These are phyloP conservation scores for Diarsia rubi DNA, from an alignment of 2,888 invertebrate genomes.

Conservation along the genomic window DNA sequence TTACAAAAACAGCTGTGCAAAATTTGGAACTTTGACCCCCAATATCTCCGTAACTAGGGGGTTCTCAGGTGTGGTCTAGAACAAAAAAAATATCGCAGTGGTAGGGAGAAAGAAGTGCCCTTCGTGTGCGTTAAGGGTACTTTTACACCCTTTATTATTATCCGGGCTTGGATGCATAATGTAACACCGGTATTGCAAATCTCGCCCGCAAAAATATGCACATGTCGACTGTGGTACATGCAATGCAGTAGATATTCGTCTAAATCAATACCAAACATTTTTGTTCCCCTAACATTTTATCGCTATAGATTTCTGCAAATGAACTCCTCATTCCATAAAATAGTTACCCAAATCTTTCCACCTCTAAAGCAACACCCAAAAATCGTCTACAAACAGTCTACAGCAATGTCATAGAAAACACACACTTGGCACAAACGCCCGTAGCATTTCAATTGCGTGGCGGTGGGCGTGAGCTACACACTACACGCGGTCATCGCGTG, in stretches of 20 bases:
- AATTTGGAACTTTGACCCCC: too few relatives aligned
- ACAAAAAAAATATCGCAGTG: too few relatives aligned
- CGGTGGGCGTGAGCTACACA: constrained; percentile 66
- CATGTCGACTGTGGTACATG: background rate
- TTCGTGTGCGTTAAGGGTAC: too few relatives aligned
- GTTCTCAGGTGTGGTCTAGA: too few relatives aligned
- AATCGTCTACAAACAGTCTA: constrained; percentile 54
- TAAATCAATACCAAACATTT: background rate
- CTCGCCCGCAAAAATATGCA: background rate
- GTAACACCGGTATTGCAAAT: background rate
- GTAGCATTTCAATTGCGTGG: constrained; percentile 59
- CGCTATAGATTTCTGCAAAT: background rate
- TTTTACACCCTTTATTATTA: too few relatives aligned
- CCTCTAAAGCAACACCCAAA: constrained; percentile 9
- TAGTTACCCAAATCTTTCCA: constrained; percentile 4
- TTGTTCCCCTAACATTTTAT: background rate
- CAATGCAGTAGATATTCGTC: background rate
- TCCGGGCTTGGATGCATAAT: background rate
- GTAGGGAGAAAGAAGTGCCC: too few relatives aligned
- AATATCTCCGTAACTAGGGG: too few relatives aligned
- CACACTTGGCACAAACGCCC: constrained; percentile 53
- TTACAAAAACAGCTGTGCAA: too few relatives aligned
- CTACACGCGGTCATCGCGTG: constrained; percentile 66
- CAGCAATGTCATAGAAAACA: constrained; percentile 51
- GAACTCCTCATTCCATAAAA: background rate